phyloP scores from a whole-genome alignment of 2,888 invertebrate species.

The Metellina segmentata region DNA sequence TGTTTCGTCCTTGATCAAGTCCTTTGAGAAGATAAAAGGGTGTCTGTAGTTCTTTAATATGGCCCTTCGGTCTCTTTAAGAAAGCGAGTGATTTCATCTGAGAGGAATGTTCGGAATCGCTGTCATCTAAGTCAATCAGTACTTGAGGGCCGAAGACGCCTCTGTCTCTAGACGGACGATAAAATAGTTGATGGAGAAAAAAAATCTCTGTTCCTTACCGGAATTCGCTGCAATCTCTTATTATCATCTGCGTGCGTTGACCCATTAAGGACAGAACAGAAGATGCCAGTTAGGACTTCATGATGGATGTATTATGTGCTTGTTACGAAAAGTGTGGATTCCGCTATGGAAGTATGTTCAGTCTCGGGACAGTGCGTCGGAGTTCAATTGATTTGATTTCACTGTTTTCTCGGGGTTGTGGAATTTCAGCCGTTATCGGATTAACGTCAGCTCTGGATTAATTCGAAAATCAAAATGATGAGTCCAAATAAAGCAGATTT shows the following conservation, averaged over 20 bases:
- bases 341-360: conserved; percentile 34
- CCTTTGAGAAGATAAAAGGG: too few relatives aligned
- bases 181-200: conserved; percentile 20
- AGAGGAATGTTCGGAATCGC: neutral
- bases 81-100: neutral
- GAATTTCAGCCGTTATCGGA: neutral
- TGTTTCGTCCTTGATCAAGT: too few relatives aligned
- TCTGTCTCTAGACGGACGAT: neutral
- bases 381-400: neutral
- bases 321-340: conserved; percentile 29
- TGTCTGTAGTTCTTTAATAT: too few relatives aligned
- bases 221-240: conserved; percentile 20
- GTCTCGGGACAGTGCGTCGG: neutral
- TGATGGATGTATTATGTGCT: conserved; percentile 37
- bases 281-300: neutral
- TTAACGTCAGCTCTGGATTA: neutral
- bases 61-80: neutral
- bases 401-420: neutral
- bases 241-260: conserved; percentile 56
- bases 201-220: conserved; percentile 13
- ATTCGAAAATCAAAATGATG: conserved; percentile 33
- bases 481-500: conserved; percentile 36
- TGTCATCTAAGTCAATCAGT: neutral
- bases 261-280: conserved; percentile 33
- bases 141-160: neutral